Percentiles rank a stretch among this genome's conserved stretches.
phyloP scores from a whole-genome alignment of 2,888 invertebrate species.

The Agrotis puta region DNA sequence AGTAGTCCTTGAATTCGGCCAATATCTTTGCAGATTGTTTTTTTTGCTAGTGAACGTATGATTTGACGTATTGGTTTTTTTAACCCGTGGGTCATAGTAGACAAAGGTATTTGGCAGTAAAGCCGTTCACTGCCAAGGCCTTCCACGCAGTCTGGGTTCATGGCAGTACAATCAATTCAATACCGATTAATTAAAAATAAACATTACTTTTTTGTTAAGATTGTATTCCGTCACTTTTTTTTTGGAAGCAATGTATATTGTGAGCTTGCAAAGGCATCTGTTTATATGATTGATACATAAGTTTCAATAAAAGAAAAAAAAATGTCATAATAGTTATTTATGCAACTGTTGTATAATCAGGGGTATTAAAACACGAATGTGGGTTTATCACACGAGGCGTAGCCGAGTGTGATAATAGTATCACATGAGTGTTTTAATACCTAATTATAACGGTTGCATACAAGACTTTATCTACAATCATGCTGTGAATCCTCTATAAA shows the following conservation, averaged over 20 bases:
- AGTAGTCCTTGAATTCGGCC: conserved; percentile 12
- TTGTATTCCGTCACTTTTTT: conserved; percentile 20
- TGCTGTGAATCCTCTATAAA: too few species aligned
- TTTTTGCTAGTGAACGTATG: conserved; percentile 45
- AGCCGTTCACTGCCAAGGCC: conserved; percentile 57
- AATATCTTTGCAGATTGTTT: conserved; percentile 17
- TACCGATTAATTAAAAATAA: conserved; percentile 47
- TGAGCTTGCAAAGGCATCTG: not conserved
- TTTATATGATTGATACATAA: conserved; percentile 2
- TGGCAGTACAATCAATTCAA: conserved; percentile 42
- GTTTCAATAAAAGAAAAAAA: too few species aligned
- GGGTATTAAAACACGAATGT: too few species aligned
- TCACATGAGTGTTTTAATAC: too few species aligned
- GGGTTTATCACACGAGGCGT: too few species aligned
- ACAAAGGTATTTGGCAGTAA: conserved; percentile 27
- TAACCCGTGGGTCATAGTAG: conserved; percentile 32
- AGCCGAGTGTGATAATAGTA: too few species aligned
- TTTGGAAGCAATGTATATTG: conserved; percentile 2
- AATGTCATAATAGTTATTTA: too few species aligned
- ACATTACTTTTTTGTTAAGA: conserved; percentile 25
- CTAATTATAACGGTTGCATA: too few species aligned
- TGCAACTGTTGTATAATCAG: too few species aligned
- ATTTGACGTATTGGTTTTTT: conserved; percentile 47
- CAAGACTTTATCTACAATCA: too few species aligned
- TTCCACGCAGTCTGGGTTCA: conserved; percentile 34